Evolutionary conservation across 2,888 invertebrate species (phyloP).

Genomic region (Rhamnusium bicolor): DNA sequence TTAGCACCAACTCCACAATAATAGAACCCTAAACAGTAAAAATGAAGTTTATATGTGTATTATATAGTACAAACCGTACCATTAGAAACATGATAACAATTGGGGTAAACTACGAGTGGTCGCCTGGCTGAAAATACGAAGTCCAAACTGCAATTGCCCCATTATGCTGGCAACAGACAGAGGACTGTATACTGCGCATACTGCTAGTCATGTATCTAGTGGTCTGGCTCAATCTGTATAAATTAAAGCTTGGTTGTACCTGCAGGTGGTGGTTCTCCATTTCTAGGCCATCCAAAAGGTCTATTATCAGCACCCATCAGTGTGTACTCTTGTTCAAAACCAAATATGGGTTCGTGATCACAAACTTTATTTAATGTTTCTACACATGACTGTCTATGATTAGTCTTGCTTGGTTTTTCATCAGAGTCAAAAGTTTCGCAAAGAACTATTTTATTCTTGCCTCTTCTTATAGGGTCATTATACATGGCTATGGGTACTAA

Average conservation of each 20-base stretch:
- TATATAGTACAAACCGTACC: too few relatives aligned
- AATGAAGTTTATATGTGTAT: not conserved
- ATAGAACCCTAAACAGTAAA: conserved; percentile 74
- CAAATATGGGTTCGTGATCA: conserved; percentile 81
- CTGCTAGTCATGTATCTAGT: too few relatives aligned
- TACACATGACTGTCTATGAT: conserved; percentile 72
- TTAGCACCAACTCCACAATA: conserved; percentile 89
- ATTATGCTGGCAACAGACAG: too few relatives aligned
- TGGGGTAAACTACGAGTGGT: too few relatives aligned
- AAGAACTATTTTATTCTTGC: conserved; percentile 82
- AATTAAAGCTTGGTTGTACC: too few relatives aligned
- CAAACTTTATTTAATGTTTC: conserved; percentile 75
- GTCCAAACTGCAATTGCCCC: too few relatives aligned
- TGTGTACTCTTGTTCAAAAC: conserved; percentile 81
- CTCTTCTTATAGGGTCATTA: conserved; percentile 85
- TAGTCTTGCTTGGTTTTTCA: conserved; percentile 75
- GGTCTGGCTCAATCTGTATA: too few relatives aligned
- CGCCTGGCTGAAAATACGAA: too few relatives aligned
- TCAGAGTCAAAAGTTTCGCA: conserved; percentile 83
- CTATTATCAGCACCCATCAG: conserved; percentile 74
- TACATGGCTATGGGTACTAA: conserved; percentile 85
- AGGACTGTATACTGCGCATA: too few relatives aligned
- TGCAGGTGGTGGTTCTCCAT: conserved; percentile 71
- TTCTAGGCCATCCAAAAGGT: conserved; percentile 83
- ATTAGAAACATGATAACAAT: too few relatives aligned